A percentile compares a stretch with the other conserved stretches of the same genome.
phyloP scores from a whole-genome alignment of 2,797 vertebrate species.

The Gymnodraco acuticeps region DNA sequence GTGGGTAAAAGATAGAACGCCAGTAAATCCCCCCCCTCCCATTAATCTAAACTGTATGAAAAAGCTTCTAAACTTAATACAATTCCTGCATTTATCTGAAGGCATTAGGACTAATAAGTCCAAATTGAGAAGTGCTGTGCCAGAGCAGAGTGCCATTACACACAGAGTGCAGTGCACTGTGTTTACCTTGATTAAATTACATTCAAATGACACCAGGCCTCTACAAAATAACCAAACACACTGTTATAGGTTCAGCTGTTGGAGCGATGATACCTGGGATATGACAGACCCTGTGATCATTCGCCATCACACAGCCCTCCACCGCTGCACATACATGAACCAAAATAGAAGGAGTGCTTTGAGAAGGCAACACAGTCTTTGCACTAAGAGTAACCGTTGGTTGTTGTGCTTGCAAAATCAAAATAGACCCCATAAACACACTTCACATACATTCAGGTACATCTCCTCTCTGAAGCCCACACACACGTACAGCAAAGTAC shows the following conservation, averaged over 20 bases:
- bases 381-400: background rate
- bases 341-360: conserved; percentile 16
- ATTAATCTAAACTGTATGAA: background rate
- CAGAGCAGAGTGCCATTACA: background rate
- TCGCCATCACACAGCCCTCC: background rate
- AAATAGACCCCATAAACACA: conserved; percentile 2
- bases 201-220: background rate
- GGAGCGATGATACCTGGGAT: background rate
- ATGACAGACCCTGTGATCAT: background rate
- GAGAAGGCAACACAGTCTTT: background rate
- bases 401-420: background rate
- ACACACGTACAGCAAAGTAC: conserved; percentile 3
- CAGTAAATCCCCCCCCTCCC: too few species aligned
- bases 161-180: background rate
- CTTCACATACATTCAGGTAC: background rate
- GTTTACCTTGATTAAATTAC: conserved; percentile 12
- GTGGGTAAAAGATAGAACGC: background rate
- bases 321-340: conserved; percentile 7
- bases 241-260: background rate
- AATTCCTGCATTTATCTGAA: conserved; percentile 20
- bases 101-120: conserved; percentile 8
- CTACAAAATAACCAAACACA: conserved; percentile 5
- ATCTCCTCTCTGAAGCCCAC: background rate
- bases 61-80: conserved; percentile 4
- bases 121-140: background rate